Conservation (phyloP, 1,140 invertebrate species). For the Formica exsecta region DNA sequence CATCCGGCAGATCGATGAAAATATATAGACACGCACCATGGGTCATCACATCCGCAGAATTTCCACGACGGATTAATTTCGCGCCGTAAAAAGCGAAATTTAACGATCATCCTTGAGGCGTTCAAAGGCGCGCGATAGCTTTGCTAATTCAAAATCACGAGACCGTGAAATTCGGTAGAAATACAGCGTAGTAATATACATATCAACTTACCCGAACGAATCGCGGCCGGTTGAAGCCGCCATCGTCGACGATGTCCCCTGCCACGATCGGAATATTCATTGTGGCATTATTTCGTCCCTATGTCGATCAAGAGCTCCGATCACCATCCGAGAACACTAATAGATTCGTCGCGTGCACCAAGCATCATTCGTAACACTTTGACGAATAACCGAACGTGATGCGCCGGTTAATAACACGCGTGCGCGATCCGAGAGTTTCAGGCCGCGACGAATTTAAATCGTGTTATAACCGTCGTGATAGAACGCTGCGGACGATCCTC, state of each 20-base stretch:
- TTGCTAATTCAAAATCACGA: background rate
- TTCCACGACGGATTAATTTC: background rate
- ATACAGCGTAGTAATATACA: background rate
- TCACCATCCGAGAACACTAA: background rate
- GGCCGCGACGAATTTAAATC: background rate
- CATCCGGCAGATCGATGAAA: constrained; percentile 31
- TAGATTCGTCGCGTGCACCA: background rate
- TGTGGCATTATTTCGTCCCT: constrained; percentile 71
- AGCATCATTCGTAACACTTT: background rate
- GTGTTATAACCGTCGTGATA: background rate
- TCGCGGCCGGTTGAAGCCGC: constrained; percentile 81
- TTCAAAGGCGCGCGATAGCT: background rate
- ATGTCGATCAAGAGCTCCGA: background rate
- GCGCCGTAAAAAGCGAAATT: background rate
- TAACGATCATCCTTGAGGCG: constrained; percentile 22
- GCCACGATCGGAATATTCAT: constrained; percentile 85
- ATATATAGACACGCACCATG: background rate
- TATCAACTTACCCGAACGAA: constrained; percentile 83
- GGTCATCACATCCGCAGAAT: background rate
- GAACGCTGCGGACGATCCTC: background rate
- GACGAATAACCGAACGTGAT: background rate
- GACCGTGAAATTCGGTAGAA: constrained; percentile 19
- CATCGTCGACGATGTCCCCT: constrained; percentile 83
- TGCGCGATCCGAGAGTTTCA: background rate
- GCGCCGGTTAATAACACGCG: background rate